These are phyloP conservation scores for Harpagifer antarcticus DNA, from an alignment of 2,797 vertebrate species.

Conservation along the genomic window DNA sequence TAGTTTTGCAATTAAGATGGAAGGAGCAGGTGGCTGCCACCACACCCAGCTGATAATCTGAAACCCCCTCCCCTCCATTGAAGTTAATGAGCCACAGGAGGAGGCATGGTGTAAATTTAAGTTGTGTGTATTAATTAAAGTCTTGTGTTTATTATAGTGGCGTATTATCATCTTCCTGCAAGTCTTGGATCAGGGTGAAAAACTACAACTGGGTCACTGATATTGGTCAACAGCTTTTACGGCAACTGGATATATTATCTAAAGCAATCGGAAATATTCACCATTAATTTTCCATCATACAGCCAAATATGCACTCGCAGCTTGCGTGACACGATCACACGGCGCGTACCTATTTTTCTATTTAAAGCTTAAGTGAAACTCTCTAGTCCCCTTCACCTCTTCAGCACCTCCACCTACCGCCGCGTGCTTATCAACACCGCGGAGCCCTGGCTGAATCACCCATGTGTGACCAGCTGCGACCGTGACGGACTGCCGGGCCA, in stretches of 20 bases:
- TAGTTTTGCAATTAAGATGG: slow-evolving; percentile 54
- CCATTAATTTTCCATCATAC: slow-evolving; percentile 2
- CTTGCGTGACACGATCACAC: slow-evolving; percentile 4
- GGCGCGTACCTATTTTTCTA: slow-evolving; percentile 7
- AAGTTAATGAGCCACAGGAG: slow-evolving; percentile 48
- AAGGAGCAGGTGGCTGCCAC: slow-evolving; percentile 62
- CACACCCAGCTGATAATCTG: slow-evolving; percentile 42
- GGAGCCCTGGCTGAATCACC: slow-evolving; percentile 44
- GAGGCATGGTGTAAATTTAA: background rate
- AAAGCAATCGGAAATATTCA: slow-evolving; percentile 6
- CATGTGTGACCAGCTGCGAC: slow-evolving; percentile 64
- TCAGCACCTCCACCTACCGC: slow-evolving; percentile 41
- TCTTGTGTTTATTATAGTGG: slow-evolving; percentile 3
- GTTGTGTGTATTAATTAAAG: slow-evolving; percentile 15
- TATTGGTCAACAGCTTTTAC: slow-evolving; percentile 5
- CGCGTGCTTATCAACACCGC: slow-evolving; percentile 54
- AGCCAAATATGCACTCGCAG: slow-evolving; percentile 8
- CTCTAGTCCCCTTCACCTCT: slow-evolving; percentile 45
- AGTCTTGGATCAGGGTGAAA: slow-evolving; percentile 7
- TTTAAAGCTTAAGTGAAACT: slow-evolving; percentile 41
- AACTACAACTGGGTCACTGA: background rate
- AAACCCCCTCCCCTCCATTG: slow-evolving; percentile 16
- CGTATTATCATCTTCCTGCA: background rate
- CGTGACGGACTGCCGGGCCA: slow-evolving; percentile 36
- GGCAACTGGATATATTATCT: slow-evolving; percentile 14